phyloP scores from a whole-genome alignment of 2,797 vertebrate genomes.

The Characodon lateralis region DNA sequence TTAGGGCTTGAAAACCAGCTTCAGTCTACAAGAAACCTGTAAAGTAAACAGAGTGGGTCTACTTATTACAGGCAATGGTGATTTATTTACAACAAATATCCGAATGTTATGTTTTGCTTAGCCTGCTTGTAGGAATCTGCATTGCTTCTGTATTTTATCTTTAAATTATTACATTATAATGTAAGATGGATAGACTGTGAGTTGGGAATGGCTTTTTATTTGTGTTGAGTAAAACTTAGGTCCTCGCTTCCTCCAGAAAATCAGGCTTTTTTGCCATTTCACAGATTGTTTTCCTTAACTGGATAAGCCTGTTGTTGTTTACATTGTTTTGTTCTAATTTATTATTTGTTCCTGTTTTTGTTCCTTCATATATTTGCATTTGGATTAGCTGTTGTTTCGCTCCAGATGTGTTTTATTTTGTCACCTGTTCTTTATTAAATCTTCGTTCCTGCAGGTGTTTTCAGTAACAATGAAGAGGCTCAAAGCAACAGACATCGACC shows the following conservation, averaged over 20 bases:
- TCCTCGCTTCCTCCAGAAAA: not conserved
- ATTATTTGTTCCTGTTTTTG: not conserved
- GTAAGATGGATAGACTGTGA: not conserved
- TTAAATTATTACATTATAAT: not conserved
- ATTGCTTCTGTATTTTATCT: not conserved
- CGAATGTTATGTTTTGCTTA: not conserved
- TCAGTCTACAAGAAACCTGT: not conserved
- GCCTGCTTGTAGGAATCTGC: not conserved
- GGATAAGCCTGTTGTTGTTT: constrained; percentile 9
- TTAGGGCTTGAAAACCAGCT: not conserved
- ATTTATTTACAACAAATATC: not conserved
- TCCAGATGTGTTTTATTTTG: constrained; percentile 10
- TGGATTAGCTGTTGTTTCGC: not conserved
- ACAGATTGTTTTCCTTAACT: not conserved
- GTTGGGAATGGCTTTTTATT: not conserved
- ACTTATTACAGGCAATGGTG: not conserved
- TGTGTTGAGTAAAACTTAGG: not conserved
- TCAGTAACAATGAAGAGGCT: constrained; percentile 84
- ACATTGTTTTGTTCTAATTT: constrained; percentile 7
- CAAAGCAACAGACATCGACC: constrained; percentile 93
- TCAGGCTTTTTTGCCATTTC: constrained; percentile 4
- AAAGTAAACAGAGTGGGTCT: not conserved
- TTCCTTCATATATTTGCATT: constrained; percentile 1
- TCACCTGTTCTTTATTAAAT: not conserved
- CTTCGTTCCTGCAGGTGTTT: constrained; percentile 68